Evolutionary conservation across 2,113 vertebrate species (phyloP), one percentile per base, ranked within the genome.

Genomic region (Madoqua kirkii): DNA sequence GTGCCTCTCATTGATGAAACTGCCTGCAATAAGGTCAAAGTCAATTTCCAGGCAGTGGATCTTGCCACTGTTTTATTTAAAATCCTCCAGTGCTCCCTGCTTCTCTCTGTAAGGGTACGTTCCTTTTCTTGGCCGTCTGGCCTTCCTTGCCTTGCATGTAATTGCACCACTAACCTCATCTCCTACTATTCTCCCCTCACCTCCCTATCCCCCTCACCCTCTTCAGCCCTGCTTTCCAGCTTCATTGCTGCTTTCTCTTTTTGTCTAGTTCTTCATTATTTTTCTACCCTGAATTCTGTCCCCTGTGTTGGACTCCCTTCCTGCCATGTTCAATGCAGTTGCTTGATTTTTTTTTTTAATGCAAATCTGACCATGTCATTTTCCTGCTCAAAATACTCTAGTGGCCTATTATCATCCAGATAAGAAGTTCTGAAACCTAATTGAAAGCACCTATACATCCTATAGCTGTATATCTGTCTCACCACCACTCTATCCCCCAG

Each of bases 351-450:
- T 52, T 79, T 79, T 52, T 43, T 52, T 2, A 96, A 60, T 48
- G 6, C 50, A 92, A 86, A 91, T 74, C 13, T 81, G 31, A 91
- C 19, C 3, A 3, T 91, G 78, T n/a, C 25, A 88, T 91, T 93
- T 90, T 83, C 16, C 36, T 43, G 27, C 21, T 79, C 29, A 45
- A 36, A 86, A 40, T 93, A 19, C 7, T 76, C n/a, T 33, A 31
- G 19, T 52, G 45, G n/a, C 16, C 90, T 96, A 29, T 11, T 94
- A 57, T 87, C 12, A 59, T 60, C 2, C 19, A 76, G 21, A n/a
- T 45, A n/a, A 54, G 36, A 43, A 55, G 16, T 8, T 94, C 62
- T 90, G 89, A 91, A 60, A 33, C 33, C 45, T 64, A 19, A 57
- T 17, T 60, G 78, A 67, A 57, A 52, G 31, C 55, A 64, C 3